Evolutionary conservation across 2,113 vertebrate genomes (phyloP).

Genomic region (Cygnus atratus): DNA sequence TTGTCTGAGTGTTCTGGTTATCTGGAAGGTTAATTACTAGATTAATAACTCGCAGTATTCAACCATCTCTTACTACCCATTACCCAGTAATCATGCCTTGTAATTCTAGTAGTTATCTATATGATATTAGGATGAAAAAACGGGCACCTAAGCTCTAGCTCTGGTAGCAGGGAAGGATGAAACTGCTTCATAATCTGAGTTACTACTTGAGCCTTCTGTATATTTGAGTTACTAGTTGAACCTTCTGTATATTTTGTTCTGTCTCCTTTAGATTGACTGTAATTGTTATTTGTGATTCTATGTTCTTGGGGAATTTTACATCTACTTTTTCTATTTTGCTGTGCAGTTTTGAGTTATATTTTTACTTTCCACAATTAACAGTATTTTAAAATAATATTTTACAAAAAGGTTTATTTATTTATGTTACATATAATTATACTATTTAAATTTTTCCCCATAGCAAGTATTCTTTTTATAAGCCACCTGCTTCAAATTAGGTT

Average conservation of each 20-base stretch:
- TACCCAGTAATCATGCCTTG: neutral
- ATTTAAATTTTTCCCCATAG: neutral
- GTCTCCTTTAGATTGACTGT: neutral
- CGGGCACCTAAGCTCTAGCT: neutral
- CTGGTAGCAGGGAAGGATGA: neutral
- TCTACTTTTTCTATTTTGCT: neutral
- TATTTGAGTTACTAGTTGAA: neutral
- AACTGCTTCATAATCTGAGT: neutral
- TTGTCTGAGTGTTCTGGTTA: neutral
- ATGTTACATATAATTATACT: neutral
- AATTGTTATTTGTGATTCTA: neutral
- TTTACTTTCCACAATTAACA: neutral
- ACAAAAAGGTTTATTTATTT: neutral
- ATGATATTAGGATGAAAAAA: neutral
- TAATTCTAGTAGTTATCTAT: neutral
- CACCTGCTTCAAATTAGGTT: neutral
- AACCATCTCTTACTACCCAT: neutral
- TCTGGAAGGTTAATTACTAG: neutral
- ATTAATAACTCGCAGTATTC: neutral
- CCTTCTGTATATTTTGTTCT: neutral
- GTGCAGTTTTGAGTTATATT: neutral
- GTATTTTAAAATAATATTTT: neutral
- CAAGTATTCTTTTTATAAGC: neutral
- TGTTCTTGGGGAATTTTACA: neutral
- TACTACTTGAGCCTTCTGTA: no score